Evolutionary conservation across 2,113 vertebrate genomes (phyloP).

Genomic region (Poeciliopsis occidentalis): DNA sequence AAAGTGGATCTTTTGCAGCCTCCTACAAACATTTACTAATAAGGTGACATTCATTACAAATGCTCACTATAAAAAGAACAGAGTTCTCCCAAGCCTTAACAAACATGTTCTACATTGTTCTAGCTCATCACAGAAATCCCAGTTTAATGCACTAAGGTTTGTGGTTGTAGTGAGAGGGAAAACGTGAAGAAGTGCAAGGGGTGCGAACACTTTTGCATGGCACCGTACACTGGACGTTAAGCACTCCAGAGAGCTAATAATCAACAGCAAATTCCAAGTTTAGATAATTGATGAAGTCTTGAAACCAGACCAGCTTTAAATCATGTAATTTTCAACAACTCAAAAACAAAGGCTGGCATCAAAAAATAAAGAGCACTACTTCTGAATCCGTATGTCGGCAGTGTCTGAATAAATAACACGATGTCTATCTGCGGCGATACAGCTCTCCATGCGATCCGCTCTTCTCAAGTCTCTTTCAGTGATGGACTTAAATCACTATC

Average conservation of each 20-base stretch:
- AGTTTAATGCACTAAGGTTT: too few species aligned
- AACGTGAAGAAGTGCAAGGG: too few species aligned
- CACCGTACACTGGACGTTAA: slow-evolving; percentile 42
- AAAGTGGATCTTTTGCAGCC: too few species aligned
- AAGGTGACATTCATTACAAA: too few species aligned
- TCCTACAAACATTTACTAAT: too few species aligned
- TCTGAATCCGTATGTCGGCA: slow-evolving; percentile 63
- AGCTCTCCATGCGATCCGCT: slow-evolving; percentile 25
- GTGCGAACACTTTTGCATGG: slow-evolving; percentile 27
- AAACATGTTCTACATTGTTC: slow-evolving; percentile 4
- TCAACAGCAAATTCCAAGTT: slow-evolving; percentile 40
- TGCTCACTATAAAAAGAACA: too few species aligned
- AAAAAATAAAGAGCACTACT: slow-evolving; percentile 45
- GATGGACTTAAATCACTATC: slow-evolving; percentile 37
- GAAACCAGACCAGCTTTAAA: slow-evolving; percentile 62
- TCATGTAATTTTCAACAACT: slow-evolving; percentile 55
- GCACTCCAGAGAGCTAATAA: slow-evolving; percentile 61
- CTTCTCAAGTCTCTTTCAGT: slow-evolving; percentile 31
- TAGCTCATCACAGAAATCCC: background rate
- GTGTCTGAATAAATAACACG: slow-evolving; percentile 60
- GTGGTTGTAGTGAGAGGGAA: too few species aligned
- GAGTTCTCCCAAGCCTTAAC: too few species aligned
- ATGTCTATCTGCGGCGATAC: slow-evolving; percentile 40
- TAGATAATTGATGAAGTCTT: slow-evolving; percentile 68
- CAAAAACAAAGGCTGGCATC: slow-evolving; percentile 47